These are phyloP conservation scores for Meiosimyza platycephala DNA, from an alignment of 2,888 invertebrate species.

Conservation along the genomic window DNA sequence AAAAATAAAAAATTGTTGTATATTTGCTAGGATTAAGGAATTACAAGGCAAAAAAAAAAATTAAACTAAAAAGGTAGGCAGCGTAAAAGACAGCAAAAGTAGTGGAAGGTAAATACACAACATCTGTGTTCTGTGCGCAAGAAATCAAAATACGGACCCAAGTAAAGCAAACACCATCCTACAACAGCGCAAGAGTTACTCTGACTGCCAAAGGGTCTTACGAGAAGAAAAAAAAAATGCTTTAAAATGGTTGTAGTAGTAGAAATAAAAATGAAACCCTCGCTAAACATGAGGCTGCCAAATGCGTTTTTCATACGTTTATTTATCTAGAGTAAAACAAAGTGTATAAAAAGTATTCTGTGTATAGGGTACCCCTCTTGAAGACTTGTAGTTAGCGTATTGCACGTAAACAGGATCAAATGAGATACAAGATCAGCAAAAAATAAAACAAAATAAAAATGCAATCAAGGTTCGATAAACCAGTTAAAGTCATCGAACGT, in stretches of 20 bases:
- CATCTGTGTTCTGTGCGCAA: slow-evolving; percentile 53
- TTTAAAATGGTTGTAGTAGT: neutral
- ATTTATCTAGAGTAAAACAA: slow-evolving; percentile 20
- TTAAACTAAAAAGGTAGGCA: no score
- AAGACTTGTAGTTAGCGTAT: neutral
- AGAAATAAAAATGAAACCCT: slow-evolving; percentile 21
- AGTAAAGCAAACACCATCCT: slow-evolving; percentile 18
- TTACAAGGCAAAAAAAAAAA: slow-evolving; percentile 19
- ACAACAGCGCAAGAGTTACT: slow-evolving; percentile 17
- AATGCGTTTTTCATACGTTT: slow-evolving; percentile 14
- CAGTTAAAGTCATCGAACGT: slow-evolving; percentile 33
- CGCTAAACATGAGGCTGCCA: slow-evolving; percentile 28
- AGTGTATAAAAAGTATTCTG: slow-evolving; percentile 1
- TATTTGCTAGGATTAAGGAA: slow-evolving; percentile 31
- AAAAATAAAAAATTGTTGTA: neutral
- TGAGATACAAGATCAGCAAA: slow-evolving; percentile 11
- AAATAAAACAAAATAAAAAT: slow-evolving; percentile 2
- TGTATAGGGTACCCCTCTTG: slow-evolving; percentile 3
- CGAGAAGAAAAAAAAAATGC: neutral
- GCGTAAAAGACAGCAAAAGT: neutral
- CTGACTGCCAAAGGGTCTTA: slow-evolving; percentile 20
- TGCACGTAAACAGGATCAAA: slow-evolving; percentile 28
- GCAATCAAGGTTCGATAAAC: slow-evolving; percentile 26
- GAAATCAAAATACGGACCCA: slow-evolving; percentile 55
- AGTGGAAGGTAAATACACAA: slow-evolving; percentile 40